phyloP scores from a whole-genome alignment of 2,888 invertebrate genomes.

The Stomorhina lunata region DNA sequence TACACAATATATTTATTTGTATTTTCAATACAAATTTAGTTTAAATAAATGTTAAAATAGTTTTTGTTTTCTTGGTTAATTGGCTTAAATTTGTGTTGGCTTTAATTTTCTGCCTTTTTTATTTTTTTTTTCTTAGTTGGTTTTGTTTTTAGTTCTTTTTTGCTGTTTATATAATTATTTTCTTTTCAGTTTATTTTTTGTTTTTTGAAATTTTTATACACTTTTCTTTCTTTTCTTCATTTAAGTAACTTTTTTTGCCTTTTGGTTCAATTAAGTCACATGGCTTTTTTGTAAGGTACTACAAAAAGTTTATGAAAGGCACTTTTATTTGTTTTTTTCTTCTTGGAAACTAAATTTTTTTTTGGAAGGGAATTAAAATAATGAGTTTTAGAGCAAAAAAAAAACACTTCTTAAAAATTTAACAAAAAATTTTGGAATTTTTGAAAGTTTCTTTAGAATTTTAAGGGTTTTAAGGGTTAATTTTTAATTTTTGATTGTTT shows the following conservation, averaged over 20 bases:
- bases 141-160: conserved; percentile 15
- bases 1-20: conserved; percentile 25
- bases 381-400: too few species aligned
- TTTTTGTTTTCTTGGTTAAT: conserved; percentile 54
- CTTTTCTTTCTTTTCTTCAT: conserved; percentile 56
- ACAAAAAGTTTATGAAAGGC: not conserved
- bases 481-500: too few species aligned
- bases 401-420: too few species aligned
- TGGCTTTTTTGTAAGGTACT: conserved; percentile 24
- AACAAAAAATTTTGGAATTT: too few species aligned
- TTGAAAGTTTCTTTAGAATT: too few species aligned
- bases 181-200: conserved; percentile 17
- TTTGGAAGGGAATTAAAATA: too few species aligned
- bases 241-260: conserved; percentile 22
- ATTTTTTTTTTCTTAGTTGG: conserved; percentile 19
- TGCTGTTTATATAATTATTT: not conserved
- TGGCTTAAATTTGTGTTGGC: conserved; percentile 63
- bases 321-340: not conserved
- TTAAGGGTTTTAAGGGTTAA: too few species aligned
- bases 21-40: conserved; percentile 35
- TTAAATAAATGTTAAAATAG: too few species aligned
- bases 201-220: conserved; percentile 17
- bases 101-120: not conserved
- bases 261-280: conserved; percentile 62
- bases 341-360: too few species aligned